Evolutionary conservation across 2,888 invertebrate species (phyloP).

Genomic region (Polyommatus iphigenia): DNA sequence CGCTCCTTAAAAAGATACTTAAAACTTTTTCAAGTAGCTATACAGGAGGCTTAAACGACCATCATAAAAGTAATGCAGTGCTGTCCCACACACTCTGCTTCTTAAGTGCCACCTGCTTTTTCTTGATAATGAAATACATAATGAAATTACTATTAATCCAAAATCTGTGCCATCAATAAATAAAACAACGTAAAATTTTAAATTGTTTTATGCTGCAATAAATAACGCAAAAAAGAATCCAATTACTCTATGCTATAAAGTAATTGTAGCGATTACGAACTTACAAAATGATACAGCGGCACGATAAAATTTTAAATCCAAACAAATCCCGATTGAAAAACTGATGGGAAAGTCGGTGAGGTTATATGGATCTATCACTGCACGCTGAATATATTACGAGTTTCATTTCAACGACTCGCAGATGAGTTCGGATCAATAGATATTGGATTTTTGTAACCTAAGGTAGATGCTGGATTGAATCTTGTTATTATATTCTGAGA

Average conservation of each 20-base stretch:
- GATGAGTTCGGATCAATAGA: constrained; percentile 24
- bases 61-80: constrained; percentile 14
- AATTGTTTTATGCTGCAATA: not conserved
- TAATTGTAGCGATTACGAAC: not conserved
- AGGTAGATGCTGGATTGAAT: not conserved
- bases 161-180: not conserved
- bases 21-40: constrained; percentile 4
- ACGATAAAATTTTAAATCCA: constrained; percentile 17
- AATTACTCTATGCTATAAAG: not conserved
- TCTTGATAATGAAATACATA: not conserved
- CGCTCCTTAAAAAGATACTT: not conserved
- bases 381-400: constrained; percentile 26
- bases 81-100: not conserved
- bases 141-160: not conserved
- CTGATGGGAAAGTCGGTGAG: constrained; percentile 6
- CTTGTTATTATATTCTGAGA: not conserved
- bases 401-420: constrained; percentile 8
- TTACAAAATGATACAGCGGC: not conserved
- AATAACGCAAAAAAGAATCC: not conserved
- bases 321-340: constrained; percentile 1
- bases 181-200: not conserved
- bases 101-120: not conserved
- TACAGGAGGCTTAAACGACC: not conserved
- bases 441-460: constrained; percentile 22
- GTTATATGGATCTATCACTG: not conserved